Conservation (phyloP, 1,140 invertebrate genomes). For the Melanaphis sacchari region DNA sequence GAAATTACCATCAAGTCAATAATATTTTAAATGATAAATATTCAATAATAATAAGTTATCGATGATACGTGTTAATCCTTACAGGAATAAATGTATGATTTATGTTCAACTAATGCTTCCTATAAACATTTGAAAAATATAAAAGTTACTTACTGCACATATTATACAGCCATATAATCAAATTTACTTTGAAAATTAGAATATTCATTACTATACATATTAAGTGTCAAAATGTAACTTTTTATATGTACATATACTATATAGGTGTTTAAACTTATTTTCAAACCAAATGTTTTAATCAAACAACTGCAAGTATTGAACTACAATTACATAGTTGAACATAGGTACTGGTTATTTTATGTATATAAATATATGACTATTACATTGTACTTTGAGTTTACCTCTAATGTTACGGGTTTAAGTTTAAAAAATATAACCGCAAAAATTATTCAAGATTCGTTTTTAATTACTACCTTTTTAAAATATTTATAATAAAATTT, state of each 20-base stretch:
- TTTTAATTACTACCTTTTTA: too few species aligned
- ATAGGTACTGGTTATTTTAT: not conserved
- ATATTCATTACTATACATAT: not conserved
- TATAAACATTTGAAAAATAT: not conserved
- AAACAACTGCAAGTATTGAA: not conserved
- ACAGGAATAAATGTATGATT: not conserved
- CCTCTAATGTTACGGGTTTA: not conserved
- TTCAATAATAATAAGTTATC: not conserved
- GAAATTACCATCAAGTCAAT: not conserved
- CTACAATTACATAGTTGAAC: not conserved
- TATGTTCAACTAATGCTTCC: not conserved
- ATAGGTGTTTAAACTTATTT: not conserved
- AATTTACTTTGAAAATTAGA: not conserved
- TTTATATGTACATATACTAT: not conserved
- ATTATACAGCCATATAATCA: not conserved
- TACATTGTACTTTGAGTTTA: not conserved
- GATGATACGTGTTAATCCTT: not conserved
- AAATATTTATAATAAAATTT: too few species aligned
- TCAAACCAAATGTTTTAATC: constrained; percentile 14
- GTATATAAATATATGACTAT: not conserved
- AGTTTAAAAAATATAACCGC: not conserved
- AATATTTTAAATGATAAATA: too few species aligned
- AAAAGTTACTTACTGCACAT: not conserved
- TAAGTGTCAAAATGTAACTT: not conserved
- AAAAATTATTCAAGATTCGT: not conserved